Percentiles rank a stretch among this genome's conserved stretches.
Evolutionary conservation across 2,797 vertebrate species (phyloP).

Genomic region (Clarias platycephalus): DNA sequence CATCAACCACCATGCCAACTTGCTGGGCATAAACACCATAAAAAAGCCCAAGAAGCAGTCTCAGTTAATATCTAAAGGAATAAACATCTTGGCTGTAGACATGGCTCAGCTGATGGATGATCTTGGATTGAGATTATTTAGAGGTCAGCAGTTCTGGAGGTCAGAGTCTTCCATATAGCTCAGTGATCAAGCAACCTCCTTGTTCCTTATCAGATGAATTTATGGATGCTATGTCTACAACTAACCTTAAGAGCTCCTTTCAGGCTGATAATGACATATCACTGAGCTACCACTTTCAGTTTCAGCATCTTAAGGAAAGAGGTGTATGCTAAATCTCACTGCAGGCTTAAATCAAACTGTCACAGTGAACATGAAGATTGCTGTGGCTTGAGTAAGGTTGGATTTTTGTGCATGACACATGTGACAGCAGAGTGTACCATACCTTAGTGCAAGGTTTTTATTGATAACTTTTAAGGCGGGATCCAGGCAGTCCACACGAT

Average conservation of each 20-base stretch:
- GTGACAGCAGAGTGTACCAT: background rate
- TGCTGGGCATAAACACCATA: background rate
- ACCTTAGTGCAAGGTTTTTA: background rate
- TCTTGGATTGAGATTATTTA: background rate
- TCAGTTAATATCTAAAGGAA: background rate
- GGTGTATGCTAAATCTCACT: background rate
- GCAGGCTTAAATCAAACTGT: constrained; percentile 6
- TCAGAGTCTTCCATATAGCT: constrained; percentile 8
- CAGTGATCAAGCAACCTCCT: background rate
- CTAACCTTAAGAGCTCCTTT: background rate
- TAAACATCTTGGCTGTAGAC: background rate
- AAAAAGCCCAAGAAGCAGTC: background rate
- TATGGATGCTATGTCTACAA: background rate
- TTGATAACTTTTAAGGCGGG: background rate
- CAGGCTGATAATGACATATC: constrained; percentile 12
- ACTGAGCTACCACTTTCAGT: constrained; percentile 2
- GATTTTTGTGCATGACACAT: background rate
- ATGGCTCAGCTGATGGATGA: background rate
- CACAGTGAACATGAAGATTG: background rate
- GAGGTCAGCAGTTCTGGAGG: background rate
- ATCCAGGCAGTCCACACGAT: background rate
- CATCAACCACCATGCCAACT: too few relatives aligned
- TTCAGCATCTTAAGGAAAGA: background rate
- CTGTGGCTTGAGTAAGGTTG: background rate
- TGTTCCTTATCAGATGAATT: constrained; percentile 12